Evolutionary conservation across 2,888 invertebrate species (phyloP).

Genomic region (Rhopalosiphum nymphaeae): DNA sequence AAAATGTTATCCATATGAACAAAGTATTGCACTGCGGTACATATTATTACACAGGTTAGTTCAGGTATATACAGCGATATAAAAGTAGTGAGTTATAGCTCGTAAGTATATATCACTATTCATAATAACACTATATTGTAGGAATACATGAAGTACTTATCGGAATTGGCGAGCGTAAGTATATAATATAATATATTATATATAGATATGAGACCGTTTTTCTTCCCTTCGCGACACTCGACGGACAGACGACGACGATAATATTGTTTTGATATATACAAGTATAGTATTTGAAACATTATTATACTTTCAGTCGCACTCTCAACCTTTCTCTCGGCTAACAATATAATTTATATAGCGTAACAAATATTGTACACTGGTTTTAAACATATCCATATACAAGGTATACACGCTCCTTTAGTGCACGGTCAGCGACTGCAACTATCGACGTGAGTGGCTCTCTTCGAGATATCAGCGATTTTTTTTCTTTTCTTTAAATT

Average conservation of each 20-base stretch:
- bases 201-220: too few species aligned
- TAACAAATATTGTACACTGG: background rate
- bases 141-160: background rate
- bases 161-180: background rate
- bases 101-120: background rate
- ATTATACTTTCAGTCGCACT: background rate
- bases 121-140: background rate
- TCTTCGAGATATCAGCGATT: background rate
- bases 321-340: background rate
- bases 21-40: background rate
- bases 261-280: background rate
- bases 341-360: background rate
- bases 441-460: background rate
- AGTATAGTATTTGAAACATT: background rate
- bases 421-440: background rate
- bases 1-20: background rate
- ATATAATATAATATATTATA: background rate
- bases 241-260: background rate
- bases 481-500: background rate
- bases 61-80: background rate
- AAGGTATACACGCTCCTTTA: background rate
- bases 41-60: background rate
- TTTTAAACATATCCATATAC: background rate
- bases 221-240: background rate
- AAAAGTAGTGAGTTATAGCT: background rate